Base-by-base conservation (phyloP, 2,888 invertebrate species). In the Eupithecia subfuscata region DNA sequence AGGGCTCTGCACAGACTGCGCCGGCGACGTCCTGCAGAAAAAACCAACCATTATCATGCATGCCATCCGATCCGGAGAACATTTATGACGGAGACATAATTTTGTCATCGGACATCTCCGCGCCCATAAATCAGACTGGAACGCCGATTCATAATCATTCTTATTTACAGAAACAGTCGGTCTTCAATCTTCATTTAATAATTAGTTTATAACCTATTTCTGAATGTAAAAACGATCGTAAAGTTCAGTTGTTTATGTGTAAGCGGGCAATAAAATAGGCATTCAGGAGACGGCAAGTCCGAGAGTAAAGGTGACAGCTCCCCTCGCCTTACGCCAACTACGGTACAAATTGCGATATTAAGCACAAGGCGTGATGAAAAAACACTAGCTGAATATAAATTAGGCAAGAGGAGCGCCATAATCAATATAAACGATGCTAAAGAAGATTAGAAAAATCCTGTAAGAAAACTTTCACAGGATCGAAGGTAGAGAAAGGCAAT, bases 361-460 rank as follows among this genome's bases (percentile, higher is more conserved):
- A 94, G 92, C 93, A 93, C 94, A 88, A 89, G 90, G 91, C 92
- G 94, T 95, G 95, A 95, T 95, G 95, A 95, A 95, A 95, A 95
- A 95, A 95, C 95, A 93, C 95, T 92, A 92, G 91, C 94, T 93
- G 95, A 95, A 95, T 95, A 95, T 95, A 95, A 95, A 95, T 95
- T 93, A 95, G 95, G 93, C 89, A 86, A 89, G 91, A 91, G 91
- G 88, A 90, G 89, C 92, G 91, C 94, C 92, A 95, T 95, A 95
- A 95, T 95, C 95, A 95, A 95, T 95, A 95, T 95, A 95, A 95
- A 95, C 93, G 95, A 95, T 95, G 92, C 92, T 92, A 91, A 92
- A 90, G 92, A 92, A 94, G 94, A 95, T 95, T 95, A 95, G 94
- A 94, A 93, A 92, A 94, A 93, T 94, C 95, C 94, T 89, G 91